Evolutionary conservation across 1,140 invertebrate species (phyloP).

Genomic region (Vanessa atalanta): DNA sequence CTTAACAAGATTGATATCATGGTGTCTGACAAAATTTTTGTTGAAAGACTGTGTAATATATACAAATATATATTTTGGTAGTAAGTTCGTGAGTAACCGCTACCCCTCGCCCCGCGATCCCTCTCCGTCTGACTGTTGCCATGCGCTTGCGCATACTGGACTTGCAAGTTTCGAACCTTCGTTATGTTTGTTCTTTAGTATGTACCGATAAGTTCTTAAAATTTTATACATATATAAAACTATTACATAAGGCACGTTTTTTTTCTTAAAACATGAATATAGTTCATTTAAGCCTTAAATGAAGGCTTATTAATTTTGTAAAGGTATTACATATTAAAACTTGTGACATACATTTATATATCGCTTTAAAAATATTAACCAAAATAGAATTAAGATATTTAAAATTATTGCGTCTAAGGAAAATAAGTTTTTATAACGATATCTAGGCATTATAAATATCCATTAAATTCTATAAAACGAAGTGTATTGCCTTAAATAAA

Average conservation of each 20-base stretch:
- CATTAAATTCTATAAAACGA: slow-evolving; percentile 11
- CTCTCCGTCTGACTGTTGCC: slow-evolving; percentile 38
- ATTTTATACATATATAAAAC: slow-evolving; percentile 8
- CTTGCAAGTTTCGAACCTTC: slow-evolving; percentile 26
- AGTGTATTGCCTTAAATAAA: slow-evolving; percentile 36
- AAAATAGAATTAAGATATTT: too few species aligned
- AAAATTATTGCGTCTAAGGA: neutral
- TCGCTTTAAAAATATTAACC: too few species aligned
- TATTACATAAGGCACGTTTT: too few species aligned
- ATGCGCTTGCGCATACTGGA: slow-evolving; percentile 36
- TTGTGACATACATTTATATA: too few species aligned
- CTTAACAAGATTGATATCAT: neutral
- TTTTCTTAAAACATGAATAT: too few species aligned
- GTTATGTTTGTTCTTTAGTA: slow-evolving; percentile 9
- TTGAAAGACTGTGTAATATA: neutral
- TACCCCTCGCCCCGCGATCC: neutral
- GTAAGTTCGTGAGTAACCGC: slow-evolving; percentile 25
- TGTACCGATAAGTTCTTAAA: slow-evolving; percentile 19
- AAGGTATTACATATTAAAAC: neutral
- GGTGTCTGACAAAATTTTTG: neutral
- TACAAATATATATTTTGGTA: slow-evolving; percentile 1
- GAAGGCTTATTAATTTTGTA: neutral
- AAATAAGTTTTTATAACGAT: neutral
- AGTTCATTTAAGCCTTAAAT: too few species aligned
- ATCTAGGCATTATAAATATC: neutral